These are phyloP conservation scores for Halichoeres trimaculatus DNA, from an alignment of 2,113 vertebrate species.

Conservation along the genomic window DNA sequence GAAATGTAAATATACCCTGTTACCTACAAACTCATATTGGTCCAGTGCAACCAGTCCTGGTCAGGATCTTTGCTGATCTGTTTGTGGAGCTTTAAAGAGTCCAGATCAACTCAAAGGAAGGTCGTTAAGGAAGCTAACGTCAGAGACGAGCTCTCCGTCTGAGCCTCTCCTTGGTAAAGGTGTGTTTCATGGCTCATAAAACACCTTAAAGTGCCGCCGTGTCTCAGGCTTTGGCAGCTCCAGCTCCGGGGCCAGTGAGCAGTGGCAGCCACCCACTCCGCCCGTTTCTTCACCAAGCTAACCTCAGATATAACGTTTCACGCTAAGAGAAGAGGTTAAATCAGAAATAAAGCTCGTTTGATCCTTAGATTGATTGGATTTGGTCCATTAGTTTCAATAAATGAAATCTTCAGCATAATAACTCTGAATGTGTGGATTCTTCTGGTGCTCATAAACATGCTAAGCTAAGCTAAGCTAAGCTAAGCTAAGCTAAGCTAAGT, in stretches of 20 bases:
- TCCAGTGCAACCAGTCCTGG: neutral
- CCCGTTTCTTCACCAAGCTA: neutral
- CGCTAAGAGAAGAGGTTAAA: neutral
- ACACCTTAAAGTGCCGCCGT: too few species aligned
- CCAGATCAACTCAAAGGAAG: too few species aligned
- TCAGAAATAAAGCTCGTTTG: neutral
- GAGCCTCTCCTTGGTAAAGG: too few species aligned
- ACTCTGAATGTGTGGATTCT: constrained; percentile 16
- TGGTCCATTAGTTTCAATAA: neutral
- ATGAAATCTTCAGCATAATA: constrained; percentile 23
- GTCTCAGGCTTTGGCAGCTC: neutral
- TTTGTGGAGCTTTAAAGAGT: too few species aligned
- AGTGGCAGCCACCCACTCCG: neutral
- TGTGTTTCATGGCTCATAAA: too few species aligned
- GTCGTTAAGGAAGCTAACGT: too few species aligned
- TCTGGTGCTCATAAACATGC: neutral
- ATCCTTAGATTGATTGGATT: neutral
- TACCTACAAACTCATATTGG: neutral
- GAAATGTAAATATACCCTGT: neutral
- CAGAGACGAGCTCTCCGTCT: too few species aligned
- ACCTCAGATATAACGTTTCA: too few species aligned
- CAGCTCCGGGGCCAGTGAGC: neutral
- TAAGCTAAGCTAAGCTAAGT: too few species aligned
- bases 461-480: too few species aligned
- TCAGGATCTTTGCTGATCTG: too few species aligned